Evolutionary conservation across 1,140 invertebrate genomes (phyloP), one percentile per base, ranked within the genome.

Genomic region (Trichonephila inaurata): DNA sequence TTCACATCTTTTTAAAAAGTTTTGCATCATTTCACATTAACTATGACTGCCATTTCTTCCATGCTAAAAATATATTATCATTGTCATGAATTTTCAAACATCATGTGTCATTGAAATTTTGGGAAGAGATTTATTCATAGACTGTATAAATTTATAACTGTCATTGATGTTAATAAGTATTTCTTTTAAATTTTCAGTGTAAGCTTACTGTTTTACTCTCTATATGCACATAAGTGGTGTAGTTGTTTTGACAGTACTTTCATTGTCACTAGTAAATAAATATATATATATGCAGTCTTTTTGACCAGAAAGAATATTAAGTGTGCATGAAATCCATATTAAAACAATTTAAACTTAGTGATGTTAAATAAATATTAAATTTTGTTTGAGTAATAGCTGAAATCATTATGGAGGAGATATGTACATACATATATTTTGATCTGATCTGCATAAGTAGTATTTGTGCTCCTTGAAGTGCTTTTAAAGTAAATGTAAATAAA

Each of bases 1-100:
- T 40, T 77, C 83, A 85, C 58, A 58, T 85, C 83, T 85, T 85
- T 85, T 85, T 85, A 85, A 58, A 24, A 60, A 58, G 14, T 77
- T 85, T 85, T 85, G 24, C 83, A 85, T 85, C 58, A 24, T 85
- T 60, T 85, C 83, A 61, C 24, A 61, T 85, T 85, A 24, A 33
- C 44, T 85, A n/a, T 85, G 44, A 12, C 83, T 85, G 44, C 83
- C 83, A 85, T 77, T 77, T 33, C 28, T 77, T 40, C 72, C 72
- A 77, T 33, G 18, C 72, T 40, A 77, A 77, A 77, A 77, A 77
- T 40, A 77, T 77, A 40, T 77, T 24, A 77, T 77, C 28, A 33
- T 77, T 16, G 16, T 28, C 66, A 69, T 69, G n/a, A 69, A 24
- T 69, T 24, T n/a, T 77, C 28, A 16, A 33, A 64, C 21, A 77